phyloP scores from a whole-genome alignment of 2,113 vertebrate species.

The Neolamprologus tretocephalus region DNA sequence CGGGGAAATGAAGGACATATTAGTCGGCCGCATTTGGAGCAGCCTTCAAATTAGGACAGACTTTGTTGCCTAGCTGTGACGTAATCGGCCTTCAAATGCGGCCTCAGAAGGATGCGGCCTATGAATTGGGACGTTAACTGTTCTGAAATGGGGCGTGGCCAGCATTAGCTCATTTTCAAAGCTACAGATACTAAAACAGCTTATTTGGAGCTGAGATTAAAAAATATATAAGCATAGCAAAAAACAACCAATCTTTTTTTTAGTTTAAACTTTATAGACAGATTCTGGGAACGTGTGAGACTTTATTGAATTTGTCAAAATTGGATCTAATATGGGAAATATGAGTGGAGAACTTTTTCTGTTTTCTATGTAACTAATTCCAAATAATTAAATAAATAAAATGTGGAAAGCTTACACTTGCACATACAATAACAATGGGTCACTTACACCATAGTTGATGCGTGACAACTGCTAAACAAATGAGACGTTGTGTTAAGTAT shows the following conservation, averaged over 20 bases:
- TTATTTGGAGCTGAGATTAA: background rate
- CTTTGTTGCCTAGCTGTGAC: background rate
- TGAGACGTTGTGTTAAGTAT: background rate
- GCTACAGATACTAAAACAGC: background rate
- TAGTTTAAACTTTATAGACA: background rate
- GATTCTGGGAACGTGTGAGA: background rate
- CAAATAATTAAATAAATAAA: background rate
- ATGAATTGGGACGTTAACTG: rapidly evolving
- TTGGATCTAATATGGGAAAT: background rate
- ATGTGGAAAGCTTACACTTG: background rate
- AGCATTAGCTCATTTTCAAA: background rate
- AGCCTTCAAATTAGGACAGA: background rate
- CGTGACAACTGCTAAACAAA: background rate
- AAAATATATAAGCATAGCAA: background rate
- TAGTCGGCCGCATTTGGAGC: background rate
- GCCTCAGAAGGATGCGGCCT: background rate
- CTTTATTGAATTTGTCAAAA: background rate
- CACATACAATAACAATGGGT: background rate
- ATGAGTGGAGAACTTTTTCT: background rate
- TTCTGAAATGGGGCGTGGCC: background rate
- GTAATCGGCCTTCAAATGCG: background rate
- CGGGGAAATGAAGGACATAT: rapidly evolving
- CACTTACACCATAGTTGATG: rapidly evolving
- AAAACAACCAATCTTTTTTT: background rate
- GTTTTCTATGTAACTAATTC: background rate